These are phyloP conservation scores for Myotis daubentonii DNA, from an alignment of 2,797 vertebrate genomes.

Conservation along the genomic window DNA sequence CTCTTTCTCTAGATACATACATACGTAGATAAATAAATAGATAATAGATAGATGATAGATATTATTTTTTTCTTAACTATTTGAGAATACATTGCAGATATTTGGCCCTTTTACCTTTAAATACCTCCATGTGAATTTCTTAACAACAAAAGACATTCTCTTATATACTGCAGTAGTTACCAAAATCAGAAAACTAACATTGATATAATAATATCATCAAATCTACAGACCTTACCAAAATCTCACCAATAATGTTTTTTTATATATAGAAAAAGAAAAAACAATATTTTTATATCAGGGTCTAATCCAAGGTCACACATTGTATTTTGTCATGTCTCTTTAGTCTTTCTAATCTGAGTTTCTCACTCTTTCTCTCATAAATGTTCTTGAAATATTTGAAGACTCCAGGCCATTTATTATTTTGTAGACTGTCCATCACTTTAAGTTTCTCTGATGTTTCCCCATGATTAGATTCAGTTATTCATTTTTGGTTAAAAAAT, in stretches of 20 bases:
- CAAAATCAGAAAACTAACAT: slow-evolving; percentile 29
- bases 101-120: background rate
- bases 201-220: background rate
- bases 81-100: background rate
- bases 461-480: background rate
- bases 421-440: background rate
- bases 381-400: background rate
- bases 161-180: background rate
- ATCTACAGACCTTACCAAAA: background rate
- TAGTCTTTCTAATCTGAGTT: background rate
- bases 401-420: background rate
- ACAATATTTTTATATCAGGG: background rate
- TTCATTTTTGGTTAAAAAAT: background rate
- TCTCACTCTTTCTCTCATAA: background rate
- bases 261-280: background rate
- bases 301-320: background rate
- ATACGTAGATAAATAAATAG: background rate
- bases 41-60: background rate
- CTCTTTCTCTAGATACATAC: background rate
- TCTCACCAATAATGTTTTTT: background rate
- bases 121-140: background rate
- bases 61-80: slow-evolving; percentile 8
- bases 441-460: background rate
- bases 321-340: background rate
- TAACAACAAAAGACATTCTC: background rate